These are phyloP conservation scores for Mesoligia furuncula DNA, from an alignment of 2,888 invertebrate genomes.

Conservation along the genomic window DNA sequence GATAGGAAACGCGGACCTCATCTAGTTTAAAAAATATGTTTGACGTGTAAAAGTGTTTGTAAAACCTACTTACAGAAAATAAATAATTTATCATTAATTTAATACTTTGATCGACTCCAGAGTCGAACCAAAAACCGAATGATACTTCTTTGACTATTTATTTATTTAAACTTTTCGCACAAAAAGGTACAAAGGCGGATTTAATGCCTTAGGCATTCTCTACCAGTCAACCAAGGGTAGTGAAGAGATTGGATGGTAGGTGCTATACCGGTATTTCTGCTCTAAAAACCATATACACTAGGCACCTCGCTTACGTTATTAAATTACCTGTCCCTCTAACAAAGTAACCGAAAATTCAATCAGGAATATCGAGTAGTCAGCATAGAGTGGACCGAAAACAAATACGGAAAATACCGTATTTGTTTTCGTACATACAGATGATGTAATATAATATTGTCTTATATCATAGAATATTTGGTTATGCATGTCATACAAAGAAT, in stretches of 20 bases:
- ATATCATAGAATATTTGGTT: constrained; percentile 15
- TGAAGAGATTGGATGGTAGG: too few species aligned
- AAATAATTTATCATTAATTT: too few species aligned
- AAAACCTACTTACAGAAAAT: too few species aligned
- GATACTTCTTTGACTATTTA: neutral
- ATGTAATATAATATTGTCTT: constrained; percentile 11
- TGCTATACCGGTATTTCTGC: neutral
- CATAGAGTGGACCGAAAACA: neutral
- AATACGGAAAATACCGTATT: neutral
- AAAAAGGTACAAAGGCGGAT: too few species aligned
- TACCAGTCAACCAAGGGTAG: too few species aligned
- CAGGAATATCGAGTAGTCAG: constrained; percentile 12
- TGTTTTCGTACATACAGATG: neutral
- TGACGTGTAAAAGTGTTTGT: too few species aligned
- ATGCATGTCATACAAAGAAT: neutral
- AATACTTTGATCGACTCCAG: too few species aligned
- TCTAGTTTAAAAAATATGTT: too few species aligned
- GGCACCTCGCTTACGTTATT: neutral
- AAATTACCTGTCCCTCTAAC: neutral
- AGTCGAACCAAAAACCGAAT: constrained; percentile 1
- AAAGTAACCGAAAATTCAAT: constrained; percentile 17
- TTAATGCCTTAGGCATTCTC: too few species aligned
- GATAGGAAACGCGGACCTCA: too few species aligned
- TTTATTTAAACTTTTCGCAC: too few species aligned
- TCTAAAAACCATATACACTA: neutral